Evolutionary conservation across 2,113 vertebrate genomes (phyloP), one percentile per base, ranked within the genome.

Genomic region (Murina feae): DNA sequence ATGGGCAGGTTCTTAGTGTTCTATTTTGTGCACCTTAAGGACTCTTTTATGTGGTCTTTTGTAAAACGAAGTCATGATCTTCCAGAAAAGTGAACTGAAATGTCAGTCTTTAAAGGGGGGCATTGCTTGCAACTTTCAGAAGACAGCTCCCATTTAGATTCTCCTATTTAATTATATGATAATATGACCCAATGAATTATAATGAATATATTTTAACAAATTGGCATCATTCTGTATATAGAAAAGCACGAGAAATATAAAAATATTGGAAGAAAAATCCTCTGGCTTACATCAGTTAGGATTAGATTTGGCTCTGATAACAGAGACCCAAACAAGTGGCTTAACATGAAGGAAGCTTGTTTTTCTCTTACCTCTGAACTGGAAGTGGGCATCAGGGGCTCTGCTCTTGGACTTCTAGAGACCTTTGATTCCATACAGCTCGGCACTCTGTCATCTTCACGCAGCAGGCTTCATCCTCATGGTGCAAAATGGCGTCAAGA

Each of bases 191-290:
- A 25, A 30, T 82, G 30, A 89, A 42, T 84, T 80, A 49, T 35
- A 60, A 49, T 32, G 55, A 94, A 85, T 60, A 49, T 25, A 86
- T 89, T 80, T 88, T 72, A 89, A 60, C n/a, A 91, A 65, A 95
- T 20, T 83, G 17, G 39, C 17, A 76, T 71, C 5, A 66, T 66
- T 23, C 6, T 65, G 30, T 14, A 82, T 37, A 65, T 18, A 71
- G n/a, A 49, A 83, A 93, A 91, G 55, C 30, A 91, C 16, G 89
- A 66, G 55, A 90, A 86, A 84, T 60, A 30, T 65, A 87, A 89
- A 79, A 75, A 25, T 69, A 23, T 82, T 65, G 35, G 65, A 89
- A 89, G 39, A 47, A 44, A 96, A 66, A 69, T 25, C 12, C 28
- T 18, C 39, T 81, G 44, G 21, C 5, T 75, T 74, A 69, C 5